A percentile compares a stretch with the other conserved stretches of the same genome.
Conservation (phyloP, 1,140 invertebrate species). For the Drosophila ananassae region DNA sequence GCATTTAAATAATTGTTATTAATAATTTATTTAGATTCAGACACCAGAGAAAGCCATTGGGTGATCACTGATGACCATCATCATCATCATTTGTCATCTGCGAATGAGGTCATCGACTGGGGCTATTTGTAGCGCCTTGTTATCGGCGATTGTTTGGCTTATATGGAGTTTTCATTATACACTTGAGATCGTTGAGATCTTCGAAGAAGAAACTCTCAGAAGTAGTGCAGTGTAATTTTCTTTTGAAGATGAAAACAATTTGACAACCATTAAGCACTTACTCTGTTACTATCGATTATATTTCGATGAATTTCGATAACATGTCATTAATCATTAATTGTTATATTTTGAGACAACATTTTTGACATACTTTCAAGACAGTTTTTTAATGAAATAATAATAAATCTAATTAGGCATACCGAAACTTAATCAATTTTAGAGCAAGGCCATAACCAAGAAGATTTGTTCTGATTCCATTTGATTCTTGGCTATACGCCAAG, state of each 20-base stretch:
- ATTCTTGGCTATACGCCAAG: constrained; percentile 32
- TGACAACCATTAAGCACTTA: not conserved
- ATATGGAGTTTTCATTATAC: constrained; percentile 35
- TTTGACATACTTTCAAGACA: constrained; percentile 17
- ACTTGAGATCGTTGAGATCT: constrained; percentile 24
- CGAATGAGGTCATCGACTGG: constrained; percentile 50
- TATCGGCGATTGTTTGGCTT: constrained; percentile 43
- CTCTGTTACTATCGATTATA: not conserved
- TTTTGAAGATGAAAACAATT: not conserved
- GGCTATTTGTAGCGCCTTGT: constrained; percentile 43
- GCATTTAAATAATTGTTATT: constrained; percentile 44
- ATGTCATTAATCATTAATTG: too few species aligned
- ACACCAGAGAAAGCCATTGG: constrained; percentile 42
- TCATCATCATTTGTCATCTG: constrained; percentile 42
- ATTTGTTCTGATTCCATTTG: constrained; percentile 27
- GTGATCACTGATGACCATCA: not conserved
- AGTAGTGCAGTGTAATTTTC: constrained; percentile 11
- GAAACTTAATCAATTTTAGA: constrained; percentile 41
- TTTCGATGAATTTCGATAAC: too few species aligned
- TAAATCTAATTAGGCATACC: constrained; percentile 39
- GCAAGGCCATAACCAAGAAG: constrained; percentile 31
- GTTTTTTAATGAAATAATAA: constrained; percentile 29
- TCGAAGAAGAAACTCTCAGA: constrained; percentile 22
- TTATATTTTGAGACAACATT: constrained; percentile 8
- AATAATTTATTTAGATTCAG: constrained; percentile 28